Evolutionary conservation across 1,140 invertebrate species (phyloP).

Genomic region (Chlorops oryzae): DNA sequence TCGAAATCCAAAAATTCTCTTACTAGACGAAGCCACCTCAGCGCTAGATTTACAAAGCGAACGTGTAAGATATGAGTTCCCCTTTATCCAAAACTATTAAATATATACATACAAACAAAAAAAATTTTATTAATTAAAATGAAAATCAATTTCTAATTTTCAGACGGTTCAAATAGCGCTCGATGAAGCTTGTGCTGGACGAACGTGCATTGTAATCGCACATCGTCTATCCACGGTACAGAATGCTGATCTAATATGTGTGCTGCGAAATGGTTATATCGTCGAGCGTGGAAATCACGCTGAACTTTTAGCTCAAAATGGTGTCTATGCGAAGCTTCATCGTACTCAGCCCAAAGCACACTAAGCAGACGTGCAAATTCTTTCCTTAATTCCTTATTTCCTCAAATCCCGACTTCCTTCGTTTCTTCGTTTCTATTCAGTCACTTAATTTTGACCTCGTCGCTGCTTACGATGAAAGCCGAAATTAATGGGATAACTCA

Average conservation of each 20-base stretch:
- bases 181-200: constrained; percentile 54
- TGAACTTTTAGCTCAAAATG: constrained; percentile 66
- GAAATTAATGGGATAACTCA: too few relatives aligned
- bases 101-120: not conserved
- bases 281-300: constrained; percentile 77
- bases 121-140: not conserved
- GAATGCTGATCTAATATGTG: constrained; percentile 68
- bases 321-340: constrained; percentile 72
- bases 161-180: constrained; percentile 58
- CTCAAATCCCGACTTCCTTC: too few relatives aligned
- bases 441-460: too few relatives aligned
- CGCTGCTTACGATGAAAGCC: too few relatives aligned
- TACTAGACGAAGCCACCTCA: constrained; percentile 79
- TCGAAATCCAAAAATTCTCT: constrained; percentile 61
- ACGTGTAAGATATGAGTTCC: constrained; percentile 37
- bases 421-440: too few relatives aligned
- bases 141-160: not conserved
- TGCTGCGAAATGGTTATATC: constrained; percentile 69
- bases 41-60: constrained; percentile 68
- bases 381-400: too few relatives aligned
- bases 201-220: constrained; percentile 67
- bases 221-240: constrained; percentile 67
- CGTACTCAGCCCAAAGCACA: constrained; percentile 39
- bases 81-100: not conserved
- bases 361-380: too few relatives aligned